Evolutionary conservation across 1,140 invertebrate species (phyloP).

Genomic region (Pantala flavescens): DNA sequence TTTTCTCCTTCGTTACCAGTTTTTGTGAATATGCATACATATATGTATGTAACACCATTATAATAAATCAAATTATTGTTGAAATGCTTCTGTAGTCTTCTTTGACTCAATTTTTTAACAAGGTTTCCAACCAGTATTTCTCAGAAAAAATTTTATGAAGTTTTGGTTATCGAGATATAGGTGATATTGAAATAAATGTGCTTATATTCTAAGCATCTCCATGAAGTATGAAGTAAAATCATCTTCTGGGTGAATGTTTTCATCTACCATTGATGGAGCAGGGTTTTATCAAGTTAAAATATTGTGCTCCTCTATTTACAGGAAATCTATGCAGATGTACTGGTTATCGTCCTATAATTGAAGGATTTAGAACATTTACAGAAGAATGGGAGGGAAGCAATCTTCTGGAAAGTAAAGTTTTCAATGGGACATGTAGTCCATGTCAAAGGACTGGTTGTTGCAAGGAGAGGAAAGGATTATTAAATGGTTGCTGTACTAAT

Average conservation of each 20-base stretch:
- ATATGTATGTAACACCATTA: no score
- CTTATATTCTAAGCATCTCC: no score
- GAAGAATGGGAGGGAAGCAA: slow-evolving; percentile 55
- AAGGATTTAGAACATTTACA: slow-evolving; percentile 74
- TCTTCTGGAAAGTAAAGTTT: slow-evolving; percentile 22
- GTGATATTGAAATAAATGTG: no score
- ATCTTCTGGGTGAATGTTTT: neutral
- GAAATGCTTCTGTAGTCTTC: no score
- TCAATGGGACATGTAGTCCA: slow-evolving; percentile 29
- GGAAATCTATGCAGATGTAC: slow-evolving; percentile 87
- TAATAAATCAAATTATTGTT: no score
- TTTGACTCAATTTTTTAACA: no score
- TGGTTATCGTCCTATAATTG: slow-evolving; percentile 80
- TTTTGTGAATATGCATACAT: no score
- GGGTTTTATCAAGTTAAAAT: neutral
- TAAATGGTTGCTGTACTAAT: slow-evolving; percentile 25
- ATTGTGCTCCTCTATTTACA: slow-evolving; percentile 24
- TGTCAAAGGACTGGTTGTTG: slow-evolving; percentile 52
- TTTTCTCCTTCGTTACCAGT: no score
- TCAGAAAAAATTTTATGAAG: no score
- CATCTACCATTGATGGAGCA: neutral
- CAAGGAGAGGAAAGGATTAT: slow-evolving; percentile 36
- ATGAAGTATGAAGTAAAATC: slow-evolving; percentile 7
- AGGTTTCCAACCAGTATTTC: no score
- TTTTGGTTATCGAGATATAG: no score